Evolutionary conservation across 2,888 invertebrate species (phyloP).

Genomic region (Andrena fulva): DNA sequence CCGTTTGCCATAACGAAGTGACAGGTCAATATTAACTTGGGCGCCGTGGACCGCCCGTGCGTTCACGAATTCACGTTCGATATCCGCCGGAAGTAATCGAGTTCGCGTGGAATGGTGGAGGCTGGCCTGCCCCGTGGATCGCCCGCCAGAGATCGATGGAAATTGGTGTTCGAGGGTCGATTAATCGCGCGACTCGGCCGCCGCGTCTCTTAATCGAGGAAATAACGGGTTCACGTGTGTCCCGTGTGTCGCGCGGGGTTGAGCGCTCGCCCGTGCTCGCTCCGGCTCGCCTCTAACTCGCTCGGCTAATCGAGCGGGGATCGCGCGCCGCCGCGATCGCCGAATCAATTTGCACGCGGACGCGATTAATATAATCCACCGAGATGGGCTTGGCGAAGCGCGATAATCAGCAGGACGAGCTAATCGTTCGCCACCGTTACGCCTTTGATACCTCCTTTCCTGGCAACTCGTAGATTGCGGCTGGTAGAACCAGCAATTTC

Average conservation of each 20-base stretch:
- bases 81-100: constrained; percentile 81
- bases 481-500: constrained; percentile 27
- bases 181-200: constrained; percentile 46
- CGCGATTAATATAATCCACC: not conserved
- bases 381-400: not conserved
- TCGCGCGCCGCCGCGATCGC: constrained; percentile 10
- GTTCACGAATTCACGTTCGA: constrained; percentile 74
- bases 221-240: constrained; percentile 19
- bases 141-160: constrained; percentile 38
- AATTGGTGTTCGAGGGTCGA: constrained; percentile 38
- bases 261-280: no score
- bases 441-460: constrained; percentile 34
- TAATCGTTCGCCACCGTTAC: not conserved
- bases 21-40: constrained; percentile 78
- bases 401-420: not conserved
- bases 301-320: constrained; percentile 23
- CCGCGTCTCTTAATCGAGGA: constrained; percentile 21
- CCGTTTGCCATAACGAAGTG: constrained; percentile 70
- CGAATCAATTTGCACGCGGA: not conserved
- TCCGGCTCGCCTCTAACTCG: not conserved
- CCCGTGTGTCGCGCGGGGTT: not conserved
- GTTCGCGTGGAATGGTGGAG: constrained; percentile 57
- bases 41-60: constrained; percentile 60
- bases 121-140: constrained; percentile 28
- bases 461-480: constrained; percentile 14